Base-by-base conservation (phyloP, 2,113 vertebrate genomes). In the Turnix velox region DNA sequence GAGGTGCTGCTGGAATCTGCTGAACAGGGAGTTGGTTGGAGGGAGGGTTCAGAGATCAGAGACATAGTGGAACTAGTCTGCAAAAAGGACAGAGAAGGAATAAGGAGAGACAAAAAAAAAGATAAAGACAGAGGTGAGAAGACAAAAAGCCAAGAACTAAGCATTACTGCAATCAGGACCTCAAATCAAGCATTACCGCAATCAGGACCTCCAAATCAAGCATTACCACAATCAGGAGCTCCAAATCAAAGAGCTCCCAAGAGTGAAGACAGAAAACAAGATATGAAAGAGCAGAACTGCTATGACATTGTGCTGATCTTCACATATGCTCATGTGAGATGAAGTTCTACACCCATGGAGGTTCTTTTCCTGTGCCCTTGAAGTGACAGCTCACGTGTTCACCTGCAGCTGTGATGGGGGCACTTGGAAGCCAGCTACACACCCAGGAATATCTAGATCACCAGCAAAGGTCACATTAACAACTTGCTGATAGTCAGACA, bases 11-110 rank as follows among this genome's bases (percentile, higher is more conserved):
- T 87, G 75, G 82, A 81, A 42, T 94, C 93, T 65, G 96, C 31
- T 59, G 96, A 89, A 89, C 73, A 81, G 87, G 89, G 85, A 91
- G 90, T 73, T 12, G 63, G 97, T 82, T 98, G 98, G 88, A 98
- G 92, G 65, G 96, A 87, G 30, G 95, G 84, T 59, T 98, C 98
- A 73, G 97, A 97, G 95, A 95, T 97, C 91, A 98, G 93, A 90
- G 97, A 98, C 95, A 98, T 96, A 91, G 98, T 96, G 92, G 98
- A 98, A 95, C 96, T 98, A 92, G 98, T 99, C 99, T 99, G 93
- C 90, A 98, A 65, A 92, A 93, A 93, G 69, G 71, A 96, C 86
- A 97, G 72, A 96, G 92, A 92, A 94, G 77, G 52, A 94, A 86
- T 52, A 87, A 72, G 42, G 93, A 97, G 66, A 92, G 74, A 92